Evolutionary conservation across 2,797 vertebrate genomes (phyloP).

Genomic region (Enteromius fasciolatus): DNA sequence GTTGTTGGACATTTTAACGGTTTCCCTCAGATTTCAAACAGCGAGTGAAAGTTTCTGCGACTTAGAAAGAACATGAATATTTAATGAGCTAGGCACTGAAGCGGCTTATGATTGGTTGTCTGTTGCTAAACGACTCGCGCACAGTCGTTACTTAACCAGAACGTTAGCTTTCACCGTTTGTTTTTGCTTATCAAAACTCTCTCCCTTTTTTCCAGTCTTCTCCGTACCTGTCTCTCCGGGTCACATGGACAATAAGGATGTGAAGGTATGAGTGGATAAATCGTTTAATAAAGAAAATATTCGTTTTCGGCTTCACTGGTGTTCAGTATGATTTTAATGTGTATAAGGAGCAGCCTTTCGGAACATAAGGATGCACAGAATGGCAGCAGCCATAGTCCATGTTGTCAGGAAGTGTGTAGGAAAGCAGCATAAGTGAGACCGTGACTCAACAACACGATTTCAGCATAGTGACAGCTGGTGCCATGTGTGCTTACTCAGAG

Average conservation of each 20-base stretch:
- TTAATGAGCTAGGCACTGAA: neutral
- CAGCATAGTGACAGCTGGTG: constrained; percentile 47
- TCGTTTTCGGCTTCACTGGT: neutral
- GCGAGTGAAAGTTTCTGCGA: constrained; percentile 10
- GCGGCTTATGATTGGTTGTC: neutral
- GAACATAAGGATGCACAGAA: constrained; percentile 34
- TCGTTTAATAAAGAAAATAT: neutral
- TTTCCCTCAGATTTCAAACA: neutral
- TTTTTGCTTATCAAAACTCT: constrained; percentile 1
- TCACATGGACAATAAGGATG: constrained; percentile 76
- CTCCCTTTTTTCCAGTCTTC: constrained; percentile 64
- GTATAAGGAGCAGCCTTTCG: neutral
- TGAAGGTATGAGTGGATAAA: constrained; percentile 67
- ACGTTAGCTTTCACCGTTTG: neutral
- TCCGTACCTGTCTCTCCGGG: constrained; percentile 73
- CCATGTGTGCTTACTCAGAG: constrained; percentile 22
- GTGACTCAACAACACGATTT: constrained; percentile 53
- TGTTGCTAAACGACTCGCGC: neutral
- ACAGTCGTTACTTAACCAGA: neutral
- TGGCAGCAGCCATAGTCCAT: constrained; percentile 15
- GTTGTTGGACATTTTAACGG: neutral
- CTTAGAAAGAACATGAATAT: neutral
- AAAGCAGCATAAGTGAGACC: constrained; percentile 33
- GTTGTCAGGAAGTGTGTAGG: constrained; percentile 41
- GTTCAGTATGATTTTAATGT: neutral